Percentiles rank a stretch among this genome's conserved stretches.
Conservation (phyloP, 2,888 invertebrate genomes). For the Clusia tigrina region DNA sequence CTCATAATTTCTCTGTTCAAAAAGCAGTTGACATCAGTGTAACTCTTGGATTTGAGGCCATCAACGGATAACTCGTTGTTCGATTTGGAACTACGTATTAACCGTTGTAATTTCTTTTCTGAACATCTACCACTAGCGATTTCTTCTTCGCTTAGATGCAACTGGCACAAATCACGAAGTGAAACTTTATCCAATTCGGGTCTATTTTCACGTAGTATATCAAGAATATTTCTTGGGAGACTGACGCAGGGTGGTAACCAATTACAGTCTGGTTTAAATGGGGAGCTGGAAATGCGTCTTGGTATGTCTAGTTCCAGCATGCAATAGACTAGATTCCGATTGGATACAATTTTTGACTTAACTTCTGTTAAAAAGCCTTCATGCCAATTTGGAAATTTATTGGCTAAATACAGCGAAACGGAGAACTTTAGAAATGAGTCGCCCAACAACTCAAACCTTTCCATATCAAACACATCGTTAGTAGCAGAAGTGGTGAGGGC, state of each 20-base stretch:
- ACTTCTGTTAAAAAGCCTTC: constrained; percentile 79
- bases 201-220: constrained; percentile 42
- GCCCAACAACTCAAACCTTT: constrained; percentile 84
- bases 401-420: constrained; percentile 73
- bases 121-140: constrained; percentile 50
- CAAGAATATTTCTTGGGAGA: constrained; percentile 66
- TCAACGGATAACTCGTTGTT: constrained; percentile 18
- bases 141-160: constrained; percentile 65
- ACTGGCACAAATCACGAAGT: constrained; percentile 65
- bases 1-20: constrained; percentile 65
- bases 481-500: constrained; percentile 75
- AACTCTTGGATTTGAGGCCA: constrained; percentile 29
- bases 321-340: constrained; percentile 84
- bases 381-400: constrained; percentile 70
- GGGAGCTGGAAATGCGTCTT: constrained; percentile 58
- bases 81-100: constrained; percentile 47
- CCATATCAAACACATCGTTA: constrained; percentile 79
- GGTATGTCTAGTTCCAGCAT: constrained; percentile 63
- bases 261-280: constrained; percentile 73
- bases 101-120: constrained; percentile 41
- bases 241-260: constrained; percentile 84
- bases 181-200: constrained; percentile 46
- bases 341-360: constrained; percentile 76
- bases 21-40: constrained; percentile 57
- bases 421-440: constrained; percentile 85